Percentiles rank a stretch among this genome's conserved stretches.
phyloP scores from a whole-genome alignment of 2,113 vertebrate species.

The Paedocypris sp. region DNA sequence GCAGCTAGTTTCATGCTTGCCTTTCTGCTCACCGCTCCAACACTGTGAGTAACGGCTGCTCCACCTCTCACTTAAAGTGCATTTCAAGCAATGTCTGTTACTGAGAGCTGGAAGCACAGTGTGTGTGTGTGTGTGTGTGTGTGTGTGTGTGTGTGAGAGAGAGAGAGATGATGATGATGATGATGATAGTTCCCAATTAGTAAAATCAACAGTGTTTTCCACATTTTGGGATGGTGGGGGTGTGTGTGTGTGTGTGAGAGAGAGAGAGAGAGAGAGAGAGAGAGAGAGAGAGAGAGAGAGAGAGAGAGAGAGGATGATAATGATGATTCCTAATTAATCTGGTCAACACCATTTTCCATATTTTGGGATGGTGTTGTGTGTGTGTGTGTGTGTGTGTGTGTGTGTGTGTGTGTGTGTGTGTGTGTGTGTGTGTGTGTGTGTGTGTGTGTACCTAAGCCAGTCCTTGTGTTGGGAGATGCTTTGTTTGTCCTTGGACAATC shows the following conservation, averaged over 20 bases:
- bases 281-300: too few relatives aligned
- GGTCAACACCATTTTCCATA: too few relatives aligned
- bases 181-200: background rate
- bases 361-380: too few relatives aligned
- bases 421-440: too few relatives aligned
- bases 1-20: background rate
- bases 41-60: background rate
- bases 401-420: too few relatives aligned
- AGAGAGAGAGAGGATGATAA: too few relatives aligned
- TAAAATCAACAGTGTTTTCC: background rate
- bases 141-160: background rate
- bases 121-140: background rate
- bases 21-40: background rate
- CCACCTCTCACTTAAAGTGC: conserved; percentile 12
- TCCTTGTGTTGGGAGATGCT: background rate
- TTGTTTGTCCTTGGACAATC: background rate
- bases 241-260: too few relatives aligned
- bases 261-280: too few relatives aligned
- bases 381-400: too few relatives aligned
- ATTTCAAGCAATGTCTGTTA: conserved; percentile 9
- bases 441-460: background rate
- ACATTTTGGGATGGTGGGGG: background rate
- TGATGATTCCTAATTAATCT: too few relatives aligned
- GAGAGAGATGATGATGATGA: background rate
- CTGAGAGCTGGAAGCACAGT: background rate